Evolutionary conservation across 2,797 vertebrate genomes (phyloP), one percentile per base, ranked within the genome.

Genomic region (Enteromius argenteus): DNA sequence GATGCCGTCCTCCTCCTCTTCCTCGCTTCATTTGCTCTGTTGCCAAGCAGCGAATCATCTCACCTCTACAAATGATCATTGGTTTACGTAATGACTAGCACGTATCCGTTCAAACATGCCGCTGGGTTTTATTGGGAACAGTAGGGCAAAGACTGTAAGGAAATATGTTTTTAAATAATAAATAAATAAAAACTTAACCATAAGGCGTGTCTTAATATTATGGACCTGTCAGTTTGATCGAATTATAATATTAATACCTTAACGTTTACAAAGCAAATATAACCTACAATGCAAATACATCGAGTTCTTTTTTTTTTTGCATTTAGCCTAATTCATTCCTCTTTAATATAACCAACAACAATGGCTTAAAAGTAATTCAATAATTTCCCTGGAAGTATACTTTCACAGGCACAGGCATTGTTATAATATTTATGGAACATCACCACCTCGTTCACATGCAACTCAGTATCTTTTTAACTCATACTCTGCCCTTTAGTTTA

Each of bases 21-120:
- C 89, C 87, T 90, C 83, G 30, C 90, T 80, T 89, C 85, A 91
- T 88, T 85, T 90, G 88, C 79, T 86, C 88, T 81, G 92, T 93
- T 94, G 91, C 91, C 87, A 89, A 19, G 92, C 84, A 53, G 90
- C 81, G 21, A 53, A 37, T 66, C 44, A n/a, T 60, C 32, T 30
- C 19, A 7, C 58, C n/a, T 80, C 64, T n/a, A 44, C 77, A 46
- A 19, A 71, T 42, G 1, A 21, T 39, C 15, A 92, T 91, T 91
- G 89, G 90, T 62, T 87, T 5, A 53, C 19, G 32, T 17, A 62
- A 13, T 10, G 21, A 21, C 39, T 2, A 13, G 23, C 39, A 78
- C n/a, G 30, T 11, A 30, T 9, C 53, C 42, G 21, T 14, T 35
- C 10, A 71, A 72, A 72, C 68, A 46, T 74, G 42, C n/a, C 39